Conservation (phyloP, 1,140 invertebrate genomes). For the Sarcophaga peregrina region DNA sequence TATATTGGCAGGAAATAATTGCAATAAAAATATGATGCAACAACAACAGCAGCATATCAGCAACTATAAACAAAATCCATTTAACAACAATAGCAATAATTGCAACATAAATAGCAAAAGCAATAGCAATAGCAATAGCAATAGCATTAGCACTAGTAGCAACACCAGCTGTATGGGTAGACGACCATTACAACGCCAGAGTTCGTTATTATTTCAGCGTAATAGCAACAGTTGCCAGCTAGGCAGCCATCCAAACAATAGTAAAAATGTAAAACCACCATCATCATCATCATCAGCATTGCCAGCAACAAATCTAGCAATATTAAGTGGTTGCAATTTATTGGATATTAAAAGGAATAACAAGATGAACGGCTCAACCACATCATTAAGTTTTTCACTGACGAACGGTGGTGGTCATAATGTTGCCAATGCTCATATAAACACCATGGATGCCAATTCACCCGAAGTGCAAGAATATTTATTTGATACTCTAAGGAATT, state of each 20-base stretch:
- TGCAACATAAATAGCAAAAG: neutral
- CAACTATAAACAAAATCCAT: no score
- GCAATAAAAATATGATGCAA: neutral
- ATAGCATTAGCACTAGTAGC: neutral
- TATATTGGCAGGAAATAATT: neutral
- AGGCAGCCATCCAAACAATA: no score
- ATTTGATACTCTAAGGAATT: conserved; percentile 73
- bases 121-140: neutral
- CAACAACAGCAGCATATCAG: neutral
- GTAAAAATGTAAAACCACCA: neutral
- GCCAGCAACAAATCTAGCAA: conserved; percentile 18
- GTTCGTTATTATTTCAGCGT: conserved; percentile 8
- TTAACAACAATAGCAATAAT: neutral
- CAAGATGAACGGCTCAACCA: conserved; percentile 45
- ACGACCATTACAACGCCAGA: neutral
- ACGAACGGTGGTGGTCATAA: conserved; percentile 54
- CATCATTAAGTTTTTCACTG: conserved; percentile 54
- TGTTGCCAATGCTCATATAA: conserved; percentile 63
- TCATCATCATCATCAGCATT: neutral
- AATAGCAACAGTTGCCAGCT: neutral
- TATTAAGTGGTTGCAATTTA: conserved; percentile 11
- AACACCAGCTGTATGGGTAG: neutral
- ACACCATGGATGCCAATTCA: conserved; percentile 69
- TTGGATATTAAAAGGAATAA: conserved; percentile 10
- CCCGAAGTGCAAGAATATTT: conserved; percentile 73